Conservation (phyloP, 2,113 vertebrate species). For the Corynorhinus townsendii region DNA sequence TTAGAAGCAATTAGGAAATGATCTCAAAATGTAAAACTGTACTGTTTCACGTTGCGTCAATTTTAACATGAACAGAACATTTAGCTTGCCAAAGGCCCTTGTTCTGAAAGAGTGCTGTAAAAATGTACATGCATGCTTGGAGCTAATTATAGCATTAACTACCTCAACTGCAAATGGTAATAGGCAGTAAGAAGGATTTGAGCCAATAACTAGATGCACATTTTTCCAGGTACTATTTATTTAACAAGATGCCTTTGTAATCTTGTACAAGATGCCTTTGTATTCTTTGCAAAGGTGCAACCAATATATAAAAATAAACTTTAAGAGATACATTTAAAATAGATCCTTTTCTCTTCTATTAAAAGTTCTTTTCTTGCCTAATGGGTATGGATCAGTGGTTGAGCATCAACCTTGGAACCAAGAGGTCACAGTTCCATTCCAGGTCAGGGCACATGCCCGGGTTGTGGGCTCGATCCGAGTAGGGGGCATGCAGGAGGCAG, state of each 20-base stretch:
- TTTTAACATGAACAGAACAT: slow-evolving; percentile 40
- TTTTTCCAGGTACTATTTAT: slow-evolving; percentile 9
- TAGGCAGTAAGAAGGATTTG: background rate
- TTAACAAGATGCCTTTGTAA: background rate
- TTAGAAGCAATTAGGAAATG: slow-evolving; percentile 41
- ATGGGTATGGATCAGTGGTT: no score
- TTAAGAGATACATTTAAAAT: background rate
- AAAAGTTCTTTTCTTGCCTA: no score
- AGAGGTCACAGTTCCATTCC: no score
- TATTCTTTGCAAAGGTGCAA: background rate
- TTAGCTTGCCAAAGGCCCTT: background rate
- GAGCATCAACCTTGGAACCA: no score
- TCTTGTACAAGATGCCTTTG: background rate
- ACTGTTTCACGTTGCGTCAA: slow-evolving; percentile 3
- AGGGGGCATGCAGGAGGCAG: no score
- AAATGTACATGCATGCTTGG: slow-evolving; percentile 28
- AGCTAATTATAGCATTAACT: slow-evolving; percentile 30
- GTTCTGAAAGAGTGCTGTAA: slow-evolving; percentile 14
- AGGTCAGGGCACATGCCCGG: no score
- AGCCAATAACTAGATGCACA: background rate
- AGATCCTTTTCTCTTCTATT: background rate
- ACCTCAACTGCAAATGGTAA: background rate
- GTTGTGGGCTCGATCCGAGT: no score
- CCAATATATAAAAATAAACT: background rate
- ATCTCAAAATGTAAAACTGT: slow-evolving; percentile 41